Percentiles rank a stretch among this genome's conserved stretches.
Conservation (phyloP, 2,888 invertebrate genomes). For the Mesoligia furuncula region DNA sequence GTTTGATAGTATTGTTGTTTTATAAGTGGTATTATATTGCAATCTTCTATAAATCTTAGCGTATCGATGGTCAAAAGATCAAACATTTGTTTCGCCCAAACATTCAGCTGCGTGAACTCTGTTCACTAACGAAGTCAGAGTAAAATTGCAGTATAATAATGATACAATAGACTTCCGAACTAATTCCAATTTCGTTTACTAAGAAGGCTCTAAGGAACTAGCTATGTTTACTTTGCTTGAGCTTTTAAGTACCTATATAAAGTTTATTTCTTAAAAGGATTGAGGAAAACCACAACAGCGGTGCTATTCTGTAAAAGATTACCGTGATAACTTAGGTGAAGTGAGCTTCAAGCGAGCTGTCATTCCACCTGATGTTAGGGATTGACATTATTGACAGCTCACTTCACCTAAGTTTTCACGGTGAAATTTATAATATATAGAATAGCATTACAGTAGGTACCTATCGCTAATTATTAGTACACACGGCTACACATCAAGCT, state of each 20-base stretch:
- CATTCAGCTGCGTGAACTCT: not conserved
- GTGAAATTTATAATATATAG: no score
- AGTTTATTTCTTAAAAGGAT: not conserved
- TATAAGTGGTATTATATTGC: constrained; percentile 9
- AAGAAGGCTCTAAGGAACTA: not conserved
- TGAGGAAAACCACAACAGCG: not conserved
- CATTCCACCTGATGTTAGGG: no score
- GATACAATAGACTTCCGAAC: not conserved
- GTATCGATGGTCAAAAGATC: not conserved
- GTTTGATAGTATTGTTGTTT: constrained; percentile 40
- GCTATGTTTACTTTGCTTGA: not conserved
- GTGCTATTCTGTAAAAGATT: no score
- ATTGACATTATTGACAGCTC: no score
- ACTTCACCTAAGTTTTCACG: no score
- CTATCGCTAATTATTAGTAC: not conserved
- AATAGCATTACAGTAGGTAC: not conserved
- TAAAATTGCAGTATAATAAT: not conserved
- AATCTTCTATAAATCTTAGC: not conserved
- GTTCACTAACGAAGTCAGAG: not conserved
- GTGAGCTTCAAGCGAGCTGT: no score
- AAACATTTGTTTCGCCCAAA: not conserved
- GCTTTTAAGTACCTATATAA: not conserved
- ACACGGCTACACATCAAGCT: no score
- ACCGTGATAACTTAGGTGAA: no score
- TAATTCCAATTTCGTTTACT: not conserved